These are phyloP conservation scores for Procavia capensis DNA, from an alignment of 2,113 vertebrate genomes.

Conservation along the genomic window DNA sequence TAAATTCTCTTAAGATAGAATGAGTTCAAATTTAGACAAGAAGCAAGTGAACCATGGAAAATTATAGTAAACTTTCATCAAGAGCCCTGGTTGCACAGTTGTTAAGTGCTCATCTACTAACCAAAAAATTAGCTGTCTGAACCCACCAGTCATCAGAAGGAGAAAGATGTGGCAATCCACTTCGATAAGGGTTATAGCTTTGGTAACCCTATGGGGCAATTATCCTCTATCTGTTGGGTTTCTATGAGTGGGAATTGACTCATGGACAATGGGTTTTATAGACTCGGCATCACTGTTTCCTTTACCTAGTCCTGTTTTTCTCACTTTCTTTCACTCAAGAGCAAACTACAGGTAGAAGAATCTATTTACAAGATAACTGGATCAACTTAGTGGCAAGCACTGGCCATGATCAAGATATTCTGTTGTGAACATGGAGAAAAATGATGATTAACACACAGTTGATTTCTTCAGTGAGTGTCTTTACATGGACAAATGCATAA, in stretches of 20 bases:
- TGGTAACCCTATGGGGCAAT: too few relatives aligned
- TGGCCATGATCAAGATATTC: background rate
- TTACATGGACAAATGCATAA: background rate
- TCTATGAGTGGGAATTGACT: too few relatives aligned
- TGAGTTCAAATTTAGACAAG: background rate
- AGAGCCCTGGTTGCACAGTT: too few relatives aligned
- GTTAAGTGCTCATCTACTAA: too few relatives aligned
- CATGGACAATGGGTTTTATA: too few relatives aligned
- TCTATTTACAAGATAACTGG: background rate
- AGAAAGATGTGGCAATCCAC: too few relatives aligned
- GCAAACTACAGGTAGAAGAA: background rate
- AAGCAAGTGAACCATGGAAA: background rate
- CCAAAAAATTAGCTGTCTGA: too few relatives aligned
- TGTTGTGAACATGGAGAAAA: background rate
- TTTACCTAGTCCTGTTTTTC: too few relatives aligned
- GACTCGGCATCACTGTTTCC: too few relatives aligned
- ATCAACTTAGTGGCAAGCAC: background rate
- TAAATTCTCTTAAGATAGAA: slow-evolving; percentile 26
- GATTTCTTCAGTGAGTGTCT: background rate
- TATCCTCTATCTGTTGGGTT: too few relatives aligned
- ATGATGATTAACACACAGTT: background rate
- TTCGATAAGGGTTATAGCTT: too few relatives aligned
- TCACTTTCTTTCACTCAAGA: background rate
- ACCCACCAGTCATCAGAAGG: too few relatives aligned
- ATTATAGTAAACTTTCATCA: background rate